Evolutionary conservation across 2,113 vertebrate genomes (phyloP).

Genomic region (Azemiops feae): DNA sequence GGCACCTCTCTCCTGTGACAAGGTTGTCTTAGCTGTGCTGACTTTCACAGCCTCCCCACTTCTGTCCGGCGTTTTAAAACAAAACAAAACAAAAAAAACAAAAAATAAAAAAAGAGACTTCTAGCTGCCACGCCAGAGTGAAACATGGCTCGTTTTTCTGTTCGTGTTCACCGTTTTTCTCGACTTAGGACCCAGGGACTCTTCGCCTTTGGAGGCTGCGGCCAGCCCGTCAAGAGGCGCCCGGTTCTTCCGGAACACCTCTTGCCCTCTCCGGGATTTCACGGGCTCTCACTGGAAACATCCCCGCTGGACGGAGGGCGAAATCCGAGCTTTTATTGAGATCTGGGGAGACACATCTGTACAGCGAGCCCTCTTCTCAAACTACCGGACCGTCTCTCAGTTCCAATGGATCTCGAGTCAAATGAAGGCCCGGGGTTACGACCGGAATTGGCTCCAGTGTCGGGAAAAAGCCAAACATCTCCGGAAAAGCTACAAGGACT

Average conservation of each 20-base stretch:
- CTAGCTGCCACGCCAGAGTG: not conserved
- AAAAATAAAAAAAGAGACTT: not conserved
- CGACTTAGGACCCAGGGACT: not conserved
- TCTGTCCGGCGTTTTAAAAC: not conserved
- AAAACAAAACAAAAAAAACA: not conserved
- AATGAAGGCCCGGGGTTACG: not conserved
- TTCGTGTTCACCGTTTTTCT: not conserved
- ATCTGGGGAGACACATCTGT: not conserved
- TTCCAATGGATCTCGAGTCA: not conserved
- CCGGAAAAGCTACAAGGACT: not conserved
- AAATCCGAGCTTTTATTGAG: not conserved
- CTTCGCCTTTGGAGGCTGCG: not conserved
- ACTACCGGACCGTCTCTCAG: not conserved
- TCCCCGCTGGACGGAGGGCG: not conserved
- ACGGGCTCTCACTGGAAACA: not conserved
- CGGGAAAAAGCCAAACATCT: not conserved
- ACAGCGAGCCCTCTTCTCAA: not conserved
- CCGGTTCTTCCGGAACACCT: too few species aligned
- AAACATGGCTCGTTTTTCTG: not conserved
- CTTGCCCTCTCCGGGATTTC: not conserved
- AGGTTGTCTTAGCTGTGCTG: not conserved
- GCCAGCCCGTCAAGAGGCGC: not conserved
- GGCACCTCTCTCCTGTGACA: not conserved
- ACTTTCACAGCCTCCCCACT: not conserved
- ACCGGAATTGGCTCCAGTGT: not conserved